Conservation (phyloP, 2,888 invertebrate genomes). For the Pantelozetes paolii region DNA sequence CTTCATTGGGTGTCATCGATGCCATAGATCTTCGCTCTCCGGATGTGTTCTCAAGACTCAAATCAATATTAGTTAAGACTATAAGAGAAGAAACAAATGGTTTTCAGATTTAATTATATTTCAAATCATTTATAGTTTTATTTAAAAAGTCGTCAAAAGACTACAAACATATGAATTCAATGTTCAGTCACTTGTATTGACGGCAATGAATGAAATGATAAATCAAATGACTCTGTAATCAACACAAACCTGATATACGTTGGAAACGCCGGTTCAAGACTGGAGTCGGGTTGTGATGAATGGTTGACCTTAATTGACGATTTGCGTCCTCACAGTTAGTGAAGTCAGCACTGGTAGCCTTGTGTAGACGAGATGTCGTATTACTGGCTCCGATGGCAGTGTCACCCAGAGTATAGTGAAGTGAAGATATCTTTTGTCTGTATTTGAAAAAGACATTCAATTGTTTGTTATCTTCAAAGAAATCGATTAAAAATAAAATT, state of each 20-base stretch:
- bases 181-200: not conserved
- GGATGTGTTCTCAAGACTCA: slow-evolving; percentile 19
- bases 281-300: slow-evolving; percentile 44
- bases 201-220: slow-evolving; percentile 31
- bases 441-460: not conserved
- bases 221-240: slow-evolving; percentile 23
- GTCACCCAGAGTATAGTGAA: slow-evolving; percentile 1
- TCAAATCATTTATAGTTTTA: not conserved
- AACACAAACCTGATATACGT: slow-evolving; percentile 46
- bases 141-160: not conserved
- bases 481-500: too few species aligned
- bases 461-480: too few species aligned
- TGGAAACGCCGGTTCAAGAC: slow-evolving; percentile 45
- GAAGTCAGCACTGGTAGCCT: slow-evolving; percentile 33
- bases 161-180: not conserved
- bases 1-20: not conserved
- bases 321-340: slow-evolving; percentile 6
- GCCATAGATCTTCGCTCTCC: slow-evolving; percentile 26
- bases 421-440: slow-evolving; percentile 25
- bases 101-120: not conserved
- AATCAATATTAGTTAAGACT: slow-evolving; percentile 31
- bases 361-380: slow-evolving; percentile 26
- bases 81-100: not conserved
- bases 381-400: slow-evolving; percentile 3
- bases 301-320: slow-evolving; percentile 37